Evolutionary conservation across 2,113 vertebrate genomes (phyloP).

Genomic region (Zosterops pallidus): DNA sequence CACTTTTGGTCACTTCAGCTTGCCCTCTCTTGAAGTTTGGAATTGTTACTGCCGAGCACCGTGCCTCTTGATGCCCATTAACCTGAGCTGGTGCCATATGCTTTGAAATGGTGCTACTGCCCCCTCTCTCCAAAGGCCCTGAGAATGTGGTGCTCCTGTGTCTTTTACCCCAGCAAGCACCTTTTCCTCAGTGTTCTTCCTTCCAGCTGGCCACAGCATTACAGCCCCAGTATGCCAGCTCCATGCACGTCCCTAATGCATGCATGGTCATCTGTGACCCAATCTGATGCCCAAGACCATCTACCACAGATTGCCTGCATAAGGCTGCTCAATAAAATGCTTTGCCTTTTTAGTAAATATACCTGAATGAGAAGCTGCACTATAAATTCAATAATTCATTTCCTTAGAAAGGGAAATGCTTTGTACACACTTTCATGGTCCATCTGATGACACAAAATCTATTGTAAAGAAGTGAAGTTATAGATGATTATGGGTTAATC

Average conservation of each 20-base stretch:
- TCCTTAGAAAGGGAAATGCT: not conserved
- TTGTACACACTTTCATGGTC: not conserved
- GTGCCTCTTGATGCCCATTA: fast-evolving
- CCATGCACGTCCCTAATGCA: not conserved
- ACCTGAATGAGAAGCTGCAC: not conserved
- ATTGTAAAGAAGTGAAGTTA: not conserved
- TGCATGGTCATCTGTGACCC: not conserved
- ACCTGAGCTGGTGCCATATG: not conserved
- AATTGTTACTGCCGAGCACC: not conserved
- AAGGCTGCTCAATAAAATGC: not conserved
- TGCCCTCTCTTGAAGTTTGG: not conserved
- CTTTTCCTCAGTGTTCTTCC: not conserved
- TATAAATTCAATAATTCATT: not conserved
- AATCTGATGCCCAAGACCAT: not conserved
- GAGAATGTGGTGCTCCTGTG: not conserved
- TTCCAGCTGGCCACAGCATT: not conserved
- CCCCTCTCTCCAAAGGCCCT: not conserved
- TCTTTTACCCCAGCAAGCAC: not conserved
- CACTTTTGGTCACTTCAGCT: not conserved
- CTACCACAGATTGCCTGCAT: not conserved
- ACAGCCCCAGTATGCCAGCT: not conserved
- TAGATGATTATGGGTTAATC: not conserved
- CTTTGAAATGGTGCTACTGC: not conserved
- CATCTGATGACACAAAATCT: not conserved
- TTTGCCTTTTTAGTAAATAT: not conserved